These are phyloP conservation scores for Pachymerium ferrugineum DNA, from an alignment of 2,888 invertebrate genomes.

Conservation along the genomic window DNA sequence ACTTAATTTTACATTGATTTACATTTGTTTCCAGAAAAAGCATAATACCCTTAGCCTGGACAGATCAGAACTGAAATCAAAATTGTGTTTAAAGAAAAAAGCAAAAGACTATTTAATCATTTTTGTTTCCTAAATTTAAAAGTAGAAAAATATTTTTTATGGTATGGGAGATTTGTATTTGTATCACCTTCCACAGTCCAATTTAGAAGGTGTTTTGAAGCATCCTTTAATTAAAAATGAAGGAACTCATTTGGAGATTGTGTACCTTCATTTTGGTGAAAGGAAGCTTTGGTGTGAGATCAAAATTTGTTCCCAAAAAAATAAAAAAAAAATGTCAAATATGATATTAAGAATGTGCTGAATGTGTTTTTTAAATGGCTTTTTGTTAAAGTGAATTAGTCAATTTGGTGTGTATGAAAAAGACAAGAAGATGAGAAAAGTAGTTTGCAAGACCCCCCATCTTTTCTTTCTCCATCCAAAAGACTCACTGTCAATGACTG, in stretches of 20 bases:
- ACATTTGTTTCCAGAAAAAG: background rate
- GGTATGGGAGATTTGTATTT: background rate
- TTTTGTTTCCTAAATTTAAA: background rate
- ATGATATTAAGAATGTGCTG: background rate
- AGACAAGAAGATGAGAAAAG: no score
- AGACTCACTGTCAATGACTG: no score
- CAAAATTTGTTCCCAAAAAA: no score
- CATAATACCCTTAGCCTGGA: background rate
- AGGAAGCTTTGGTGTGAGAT: no score
- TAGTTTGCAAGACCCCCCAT: no score
- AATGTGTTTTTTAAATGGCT: conserved; percentile 1
- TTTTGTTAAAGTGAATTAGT: no score
- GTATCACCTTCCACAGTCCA: background rate
- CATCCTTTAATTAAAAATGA: no score
- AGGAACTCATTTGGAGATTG: no score
- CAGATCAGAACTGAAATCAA: no score
- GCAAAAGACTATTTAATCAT: background rate
- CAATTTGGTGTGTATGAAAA: no score
- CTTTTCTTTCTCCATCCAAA: no score
- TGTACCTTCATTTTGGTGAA: no score
- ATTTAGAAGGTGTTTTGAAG: background rate
- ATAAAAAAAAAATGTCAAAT: background rate
- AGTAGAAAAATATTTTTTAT: background rate
- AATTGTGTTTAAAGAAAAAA: background rate
- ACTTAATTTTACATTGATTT: background rate